These are phyloP conservation scores for Lochmaea capreae DNA, from an alignment of 2,888 invertebrate genomes.

Conservation along the genomic window DNA sequence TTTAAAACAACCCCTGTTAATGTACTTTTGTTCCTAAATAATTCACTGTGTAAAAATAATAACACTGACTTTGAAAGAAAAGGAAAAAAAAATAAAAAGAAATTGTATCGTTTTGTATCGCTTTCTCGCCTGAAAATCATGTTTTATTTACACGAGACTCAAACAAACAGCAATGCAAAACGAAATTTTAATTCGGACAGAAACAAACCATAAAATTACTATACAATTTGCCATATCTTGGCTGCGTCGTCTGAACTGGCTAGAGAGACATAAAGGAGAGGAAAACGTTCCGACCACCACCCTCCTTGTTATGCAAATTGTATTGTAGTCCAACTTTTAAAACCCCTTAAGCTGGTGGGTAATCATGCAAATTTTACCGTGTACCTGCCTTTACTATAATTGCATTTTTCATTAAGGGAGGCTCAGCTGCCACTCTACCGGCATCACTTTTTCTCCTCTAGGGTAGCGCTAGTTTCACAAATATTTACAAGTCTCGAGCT, in stretches of 20 bases:
- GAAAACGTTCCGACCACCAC: constrained; percentile 53
- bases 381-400: constrained; percentile 59
- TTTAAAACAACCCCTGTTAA: no score
- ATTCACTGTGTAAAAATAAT: no score
- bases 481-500: not conserved
- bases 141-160: constrained; percentile 8
- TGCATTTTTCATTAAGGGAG: constrained; percentile 55
- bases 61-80: no score
- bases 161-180: constrained; percentile 28
- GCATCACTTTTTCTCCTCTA: not conserved
- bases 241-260: constrained; percentile 54
- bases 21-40: no score
- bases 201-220: constrained; percentile 58
- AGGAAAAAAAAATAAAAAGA: no score
- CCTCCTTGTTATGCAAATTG: constrained; percentile 65
- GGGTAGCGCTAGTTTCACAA: not conserved
- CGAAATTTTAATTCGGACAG: constrained; percentile 51
- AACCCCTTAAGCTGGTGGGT: constrained; percentile 62
- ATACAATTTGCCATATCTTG: constrained; percentile 61
- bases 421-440: constrained; percentile 41
- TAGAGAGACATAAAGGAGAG: constrained; percentile 62
- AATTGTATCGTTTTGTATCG: constrained; percentile 47
- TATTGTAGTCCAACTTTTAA: constrained; percentile 65
- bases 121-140: not conserved
- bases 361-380: constrained; percentile 58